Evolutionary conservation across 2,888 invertebrate species (phyloP), one percentile per base, ranked within the genome.

Genomic region (Penaeus monodon): DNA sequence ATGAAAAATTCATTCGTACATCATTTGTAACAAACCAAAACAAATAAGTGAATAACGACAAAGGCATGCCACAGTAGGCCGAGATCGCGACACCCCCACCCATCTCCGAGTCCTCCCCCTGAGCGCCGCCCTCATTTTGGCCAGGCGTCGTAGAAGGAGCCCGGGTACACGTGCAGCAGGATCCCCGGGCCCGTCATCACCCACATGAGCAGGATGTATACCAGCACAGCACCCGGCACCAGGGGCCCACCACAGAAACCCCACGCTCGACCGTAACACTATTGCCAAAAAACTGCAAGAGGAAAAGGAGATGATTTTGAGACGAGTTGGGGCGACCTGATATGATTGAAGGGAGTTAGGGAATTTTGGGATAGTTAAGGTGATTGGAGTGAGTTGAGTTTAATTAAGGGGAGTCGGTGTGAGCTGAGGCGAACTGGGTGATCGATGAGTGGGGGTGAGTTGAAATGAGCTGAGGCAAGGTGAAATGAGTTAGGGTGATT

Each of bases 191-290:
- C 88, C 17, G 84, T 84, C 84, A 88, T 84, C 17, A 76, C 65
- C 76, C 84, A 17, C 88, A 88, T 88, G 27, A 84, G 63, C 33
- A 84, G 2, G 27, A 80, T 49, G 63, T 87, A 87, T 24, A 88
- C 84, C 49, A 88, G 81, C 68, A 88, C 88, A 22, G 64, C 84
- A n/a, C 88, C 88, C 4, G 88, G 88, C 63, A 88, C 88, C 74
- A 88, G 38, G 68, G 84, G 27, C 88, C 88, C 76, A 88, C 49
- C 38, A 88, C 77, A 14, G 80, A 84, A 76, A n/a, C n/a, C 74
- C 70, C 65, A 88, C 66, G 66, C 88, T 88, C 76, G 84, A 84
- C 66, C n/a, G 88, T 74, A 22, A 77, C 68, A 80, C 68, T 12
- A 84, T 74, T 33, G 88, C 88, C n/a, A 65, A 81, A 84, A 63